A percentile compares a stretch with the other conserved stretches of the same genome.
These are phyloP conservation scores for Cacatua alba DNA, from an alignment of 2,113 vertebrate genomes.

Conservation along the genomic window DNA sequence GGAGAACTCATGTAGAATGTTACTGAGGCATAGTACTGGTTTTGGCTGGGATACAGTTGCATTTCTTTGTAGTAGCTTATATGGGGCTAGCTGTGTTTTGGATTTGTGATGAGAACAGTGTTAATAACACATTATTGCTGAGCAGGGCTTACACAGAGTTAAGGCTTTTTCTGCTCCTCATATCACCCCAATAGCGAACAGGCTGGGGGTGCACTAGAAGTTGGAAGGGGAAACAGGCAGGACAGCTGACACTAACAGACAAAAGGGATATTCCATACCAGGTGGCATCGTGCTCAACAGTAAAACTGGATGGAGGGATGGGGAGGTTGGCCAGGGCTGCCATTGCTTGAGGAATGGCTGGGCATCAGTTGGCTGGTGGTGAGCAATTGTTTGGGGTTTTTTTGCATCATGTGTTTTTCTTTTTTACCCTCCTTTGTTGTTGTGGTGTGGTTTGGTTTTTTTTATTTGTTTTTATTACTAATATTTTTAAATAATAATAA, in stretches of 20 bases:
- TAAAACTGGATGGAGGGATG: neutral
- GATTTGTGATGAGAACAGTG: neutral
- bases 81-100: neutral
- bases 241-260: neutral
- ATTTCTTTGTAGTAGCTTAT: neutral
- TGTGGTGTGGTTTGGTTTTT: neutral
- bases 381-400: neutral
- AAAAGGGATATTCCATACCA: neutral
- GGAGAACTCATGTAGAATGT: neutral
- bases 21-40: neutral
- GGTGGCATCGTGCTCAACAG: neutral
- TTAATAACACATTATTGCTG: neutral
- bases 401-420: neutral
- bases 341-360: neutral
- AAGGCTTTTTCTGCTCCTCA: neutral
- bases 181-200: neutral
- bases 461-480: neutral
- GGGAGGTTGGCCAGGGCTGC: neutral
- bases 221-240: neutral
- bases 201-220: neutral
- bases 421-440: neutral
- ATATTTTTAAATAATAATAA: neutral
- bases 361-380: neutral
- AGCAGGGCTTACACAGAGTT: neutral
- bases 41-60: neutral